Evolutionary conservation across 2,888 invertebrate species (phyloP), one percentile per base, ranked within the genome.

Genomic region (Ptilodon capucinus): DNA sequence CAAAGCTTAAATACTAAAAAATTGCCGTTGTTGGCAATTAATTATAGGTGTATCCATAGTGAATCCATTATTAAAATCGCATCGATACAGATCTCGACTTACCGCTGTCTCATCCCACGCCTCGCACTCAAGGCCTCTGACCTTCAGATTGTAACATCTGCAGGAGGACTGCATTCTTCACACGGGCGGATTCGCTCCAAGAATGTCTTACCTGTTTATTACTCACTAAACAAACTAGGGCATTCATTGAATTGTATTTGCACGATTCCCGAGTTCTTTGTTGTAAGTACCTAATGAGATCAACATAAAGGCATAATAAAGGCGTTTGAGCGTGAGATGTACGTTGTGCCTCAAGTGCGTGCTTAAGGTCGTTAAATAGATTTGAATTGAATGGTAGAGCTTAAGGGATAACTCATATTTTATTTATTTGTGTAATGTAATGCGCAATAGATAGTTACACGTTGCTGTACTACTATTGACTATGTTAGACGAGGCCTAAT

Each of bases 131-230:
- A 4, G 14, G 14, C 7, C 11, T 6, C 18, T 36, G 35, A 36
- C 35, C 35, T 18, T 17, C 3, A 42, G 32, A 18, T 21, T 48
- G 51, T 60, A 57, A 54, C 54, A 60, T 56, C 48, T 51, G 61
- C 68, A 73, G 66, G 67, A 65, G 54, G 60, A 60, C 49, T 51
- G 61, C 68, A 73, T 69, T 70, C 66, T 64, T 19, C 39, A 43
- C 57, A 48, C 54, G 47, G 45, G 38, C 46, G 41, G 30, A 51
- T 50, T 52, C 48, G 40, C 42, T 42, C 32, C 46, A 40, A 52
- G 50, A 55, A 62, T 57, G 57, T 51, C 54, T 57, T 44, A 49
- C 39, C 44, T 44, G 51, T 48, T 57, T 57, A 60, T 60, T 57
- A 53, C 48, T 40, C 14, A 32, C 18, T 34, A 46, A 54, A 53